These are phyloP conservation scores for Melieria picta DNA, from an alignment of 2,888 invertebrate genomes.

Conservation along the genomic window DNA sequence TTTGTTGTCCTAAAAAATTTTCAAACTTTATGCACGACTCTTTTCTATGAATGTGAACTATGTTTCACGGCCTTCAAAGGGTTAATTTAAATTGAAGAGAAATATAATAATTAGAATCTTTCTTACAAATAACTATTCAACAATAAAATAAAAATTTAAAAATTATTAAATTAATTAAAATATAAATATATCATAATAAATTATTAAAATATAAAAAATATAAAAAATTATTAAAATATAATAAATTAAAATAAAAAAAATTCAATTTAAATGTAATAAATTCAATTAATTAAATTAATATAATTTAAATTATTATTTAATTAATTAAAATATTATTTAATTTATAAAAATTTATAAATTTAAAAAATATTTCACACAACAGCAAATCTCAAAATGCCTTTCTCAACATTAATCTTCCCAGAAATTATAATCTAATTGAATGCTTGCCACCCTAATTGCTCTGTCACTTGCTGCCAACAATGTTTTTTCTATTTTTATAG, in stretches of 20 bases:
- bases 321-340: constrained; percentile 7
- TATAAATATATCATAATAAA: too few relatives aligned
- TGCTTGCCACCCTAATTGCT: too few relatives aligned
- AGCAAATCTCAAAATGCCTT: not conserved
- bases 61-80: too few relatives aligned
- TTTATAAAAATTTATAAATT: not conserved
- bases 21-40: too few relatives aligned
- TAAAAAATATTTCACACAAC: not conserved
- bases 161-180: not conserved
- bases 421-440: too few relatives aligned
- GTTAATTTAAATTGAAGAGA: not conserved
- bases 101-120: not conserved
- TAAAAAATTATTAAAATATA: not conserved
- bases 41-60: too few relatives aligned
- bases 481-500: too few relatives aligned
- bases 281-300: not conserved
- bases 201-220: too few relatives aligned
- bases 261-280: not conserved
- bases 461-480: too few relatives aligned
- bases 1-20: too few relatives aligned
- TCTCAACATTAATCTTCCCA: too few relatives aligned
- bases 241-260: not conserved
- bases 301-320: not conserved
- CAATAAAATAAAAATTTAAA: not conserved
- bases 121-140: constrained; percentile 1